A percentile compares a stretch with the other conserved stretches of the same genome.
phyloP scores from a whole-genome alignment of 2,888 invertebrate species.

The Encarsia formosa region DNA sequence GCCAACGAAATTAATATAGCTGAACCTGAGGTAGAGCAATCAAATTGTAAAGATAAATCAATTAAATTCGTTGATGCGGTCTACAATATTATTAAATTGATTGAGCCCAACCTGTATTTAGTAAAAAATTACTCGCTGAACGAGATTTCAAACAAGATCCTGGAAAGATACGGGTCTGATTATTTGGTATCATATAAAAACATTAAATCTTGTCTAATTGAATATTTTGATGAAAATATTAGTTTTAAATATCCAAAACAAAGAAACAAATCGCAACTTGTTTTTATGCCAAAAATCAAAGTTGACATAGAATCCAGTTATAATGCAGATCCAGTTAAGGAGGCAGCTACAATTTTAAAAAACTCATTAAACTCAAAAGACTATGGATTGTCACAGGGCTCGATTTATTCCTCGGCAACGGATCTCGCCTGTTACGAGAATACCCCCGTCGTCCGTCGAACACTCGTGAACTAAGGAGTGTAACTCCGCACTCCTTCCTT shows the following conservation, averaged over 20 bases:
- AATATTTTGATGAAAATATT: slow-evolving; percentile 1
- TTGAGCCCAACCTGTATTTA: background rate
- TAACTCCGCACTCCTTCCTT: no score
- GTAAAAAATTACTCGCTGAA: background rate
- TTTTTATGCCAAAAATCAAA: background rate
- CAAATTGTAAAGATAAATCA: no score
- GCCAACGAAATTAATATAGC: no score
- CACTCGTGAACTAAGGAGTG: no score
- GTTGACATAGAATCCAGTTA: background rate
- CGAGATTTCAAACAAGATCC: background rate
- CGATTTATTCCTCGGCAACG: no score
- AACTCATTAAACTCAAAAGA: slow-evolving; percentile 2
- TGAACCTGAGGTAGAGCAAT: no score
- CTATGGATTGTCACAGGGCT: no score
- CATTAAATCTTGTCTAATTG: background rate
- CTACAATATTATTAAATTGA: no score
- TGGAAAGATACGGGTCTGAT: background rate
- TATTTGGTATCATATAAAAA: background rate
- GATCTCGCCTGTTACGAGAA: no score
- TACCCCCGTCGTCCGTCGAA: no score
- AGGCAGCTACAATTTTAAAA: background rate
- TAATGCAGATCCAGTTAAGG: background rate
- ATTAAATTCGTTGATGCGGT: no score
- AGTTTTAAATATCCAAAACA: background rate
- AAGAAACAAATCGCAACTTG: slow-evolving; percentile 1